Percentiles rank a stretch among this genome's conserved stretches.
These are phyloP conservation scores for Psilopogon haemacephalus DNA, from an alignment of 2,113 vertebrate species.

Conservation along the genomic window DNA sequence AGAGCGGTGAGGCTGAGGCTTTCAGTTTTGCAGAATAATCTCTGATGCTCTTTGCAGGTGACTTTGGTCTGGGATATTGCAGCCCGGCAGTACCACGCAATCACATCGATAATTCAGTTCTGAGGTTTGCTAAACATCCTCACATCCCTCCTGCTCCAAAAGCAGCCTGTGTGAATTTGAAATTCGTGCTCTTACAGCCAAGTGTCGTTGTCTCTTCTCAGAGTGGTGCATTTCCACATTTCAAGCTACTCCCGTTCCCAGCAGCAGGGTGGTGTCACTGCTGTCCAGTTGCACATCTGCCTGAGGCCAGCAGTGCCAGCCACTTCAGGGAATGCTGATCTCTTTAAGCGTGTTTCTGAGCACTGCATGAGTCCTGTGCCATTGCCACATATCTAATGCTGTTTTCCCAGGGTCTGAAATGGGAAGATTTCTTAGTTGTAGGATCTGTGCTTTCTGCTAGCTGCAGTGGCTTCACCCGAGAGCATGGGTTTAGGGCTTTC, in stretches of 20 bases:
- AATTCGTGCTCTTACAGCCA: not conserved
- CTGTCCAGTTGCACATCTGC: conserved; percentile 98
- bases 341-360: conserved; percentile 78
- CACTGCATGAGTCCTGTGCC: conserved; percentile 75
- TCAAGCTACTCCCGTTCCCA: conserved; percentile 86
- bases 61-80: not conserved
- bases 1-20: not conserved
- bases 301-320: conserved; percentile 99
- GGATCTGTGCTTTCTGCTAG: not conserved
- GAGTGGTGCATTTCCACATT: conserved; percentile 67
- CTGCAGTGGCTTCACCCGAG: too few species aligned
- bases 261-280: conserved; percentile 97
- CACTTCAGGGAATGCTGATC: conserved; percentile 99
- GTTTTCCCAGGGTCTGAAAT: conserved; percentile 42
- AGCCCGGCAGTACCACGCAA: not conserved
- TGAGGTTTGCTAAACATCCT: not conserved
- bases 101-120: not conserved
- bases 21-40: not conserved
- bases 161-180: not conserved
- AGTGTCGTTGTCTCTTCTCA: conserved; percentile 55
- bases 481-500: too few species aligned
- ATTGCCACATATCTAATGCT: conserved; percentile 71
- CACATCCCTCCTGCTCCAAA: not conserved
- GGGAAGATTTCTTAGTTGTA: not conserved
- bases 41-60: not conserved